A percentile compares a stretch with the other conserved stretches of the same genome.
Evolutionary conservation across 92 coral and sea anemone species (phyloP).

Genomic region (Phenganax marumi): DNA sequence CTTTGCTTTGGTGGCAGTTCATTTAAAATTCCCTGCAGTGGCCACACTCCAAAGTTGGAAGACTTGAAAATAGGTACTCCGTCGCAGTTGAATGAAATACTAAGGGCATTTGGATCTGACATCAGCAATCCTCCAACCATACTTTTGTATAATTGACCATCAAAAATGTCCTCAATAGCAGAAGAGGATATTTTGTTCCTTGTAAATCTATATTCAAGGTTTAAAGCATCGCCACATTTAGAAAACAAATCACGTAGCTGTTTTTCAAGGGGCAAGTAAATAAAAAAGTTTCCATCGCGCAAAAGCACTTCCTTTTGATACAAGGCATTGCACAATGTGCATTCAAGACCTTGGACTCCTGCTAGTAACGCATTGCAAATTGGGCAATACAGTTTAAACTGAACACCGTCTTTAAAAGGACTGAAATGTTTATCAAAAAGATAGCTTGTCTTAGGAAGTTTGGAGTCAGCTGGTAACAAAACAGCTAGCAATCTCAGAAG

Average conservation of each 20-base stretch:
- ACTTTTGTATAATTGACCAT: constrained; percentile 19
- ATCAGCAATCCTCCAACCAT: constrained; percentile 9
- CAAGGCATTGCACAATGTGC: constrained; percentile 13
- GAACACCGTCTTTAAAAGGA: constrained; percentile 24
- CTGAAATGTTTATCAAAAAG: constrained; percentile 12
- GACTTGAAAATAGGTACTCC: constrained; percentile 26
- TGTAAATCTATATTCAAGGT: constrained; percentile 4
- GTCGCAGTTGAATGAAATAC: constrained; percentile 11
- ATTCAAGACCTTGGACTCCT: neutral
- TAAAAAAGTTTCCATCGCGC: constrained; percentile 25
- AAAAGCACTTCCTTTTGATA: constrained; percentile 14
- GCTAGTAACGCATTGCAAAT: constrained; percentile 7
- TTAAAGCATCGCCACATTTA: constrained; percentile 13
- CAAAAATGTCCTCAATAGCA: constrained; percentile 29
- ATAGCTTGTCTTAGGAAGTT: constrained; percentile 11
- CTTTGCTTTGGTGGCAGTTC: constrained; percentile 29
- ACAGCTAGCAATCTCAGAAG: constrained; percentile 22
- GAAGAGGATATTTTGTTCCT: neutral
- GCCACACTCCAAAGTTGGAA: constrained; percentile 23
- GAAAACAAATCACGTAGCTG: constrained; percentile 13
- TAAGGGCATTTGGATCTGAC: constrained; percentile 25
- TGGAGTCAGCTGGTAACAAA: constrained; percentile 1
- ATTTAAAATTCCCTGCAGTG: neutral
- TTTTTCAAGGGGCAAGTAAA: constrained; percentile 8
- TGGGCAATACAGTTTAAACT: constrained; percentile 18